A percentile compares a stretch with the other conserved stretches of the same genome.
Conservation (phyloP, 2,113 vertebrate species). For the Euleptes europaea region DNA sequence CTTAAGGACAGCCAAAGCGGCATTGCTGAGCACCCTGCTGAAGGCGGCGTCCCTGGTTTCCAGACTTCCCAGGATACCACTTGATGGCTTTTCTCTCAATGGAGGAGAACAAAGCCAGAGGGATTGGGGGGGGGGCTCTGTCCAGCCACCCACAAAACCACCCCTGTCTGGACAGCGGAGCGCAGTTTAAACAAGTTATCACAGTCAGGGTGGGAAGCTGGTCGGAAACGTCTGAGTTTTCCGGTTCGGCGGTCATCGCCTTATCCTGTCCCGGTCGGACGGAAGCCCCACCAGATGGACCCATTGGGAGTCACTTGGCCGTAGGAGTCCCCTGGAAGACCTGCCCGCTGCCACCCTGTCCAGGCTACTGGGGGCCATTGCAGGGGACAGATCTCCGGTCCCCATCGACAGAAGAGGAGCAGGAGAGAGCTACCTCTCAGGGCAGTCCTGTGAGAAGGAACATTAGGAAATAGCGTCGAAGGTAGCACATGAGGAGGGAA, state of each 20-base stretch:
- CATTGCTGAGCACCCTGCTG: not conserved
- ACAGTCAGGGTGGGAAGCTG: not conserved
- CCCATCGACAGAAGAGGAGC: not conserved
- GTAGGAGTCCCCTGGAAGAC: not conserved
- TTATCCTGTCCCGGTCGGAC: not conserved
- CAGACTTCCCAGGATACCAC: not conserved
- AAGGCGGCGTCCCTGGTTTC: not conserved
- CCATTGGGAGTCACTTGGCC: not conserved
- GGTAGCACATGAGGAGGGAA: not conserved
- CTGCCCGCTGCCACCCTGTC: not conserved
- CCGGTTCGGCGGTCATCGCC: not conserved
- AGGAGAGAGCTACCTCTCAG: not conserved
- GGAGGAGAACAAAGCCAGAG: rapidly evolving
- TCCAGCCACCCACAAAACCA: not conserved
- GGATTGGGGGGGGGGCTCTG: not conserved
- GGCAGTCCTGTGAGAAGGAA: not conserved
- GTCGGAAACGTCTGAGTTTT: rapidly evolving
- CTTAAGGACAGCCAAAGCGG: not conserved
- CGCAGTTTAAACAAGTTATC: not conserved
- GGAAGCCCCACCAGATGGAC: not conserved
- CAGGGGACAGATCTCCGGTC: not conserved
- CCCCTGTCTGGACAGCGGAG: not conserved
- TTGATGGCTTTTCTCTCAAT: rapidly evolving
- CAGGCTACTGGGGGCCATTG: not conserved
- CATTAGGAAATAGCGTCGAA: no score